Evolutionary conservation across 2,888 invertebrate genomes (phyloP).

Genomic region (Pristionchus japonicus): DNA sequence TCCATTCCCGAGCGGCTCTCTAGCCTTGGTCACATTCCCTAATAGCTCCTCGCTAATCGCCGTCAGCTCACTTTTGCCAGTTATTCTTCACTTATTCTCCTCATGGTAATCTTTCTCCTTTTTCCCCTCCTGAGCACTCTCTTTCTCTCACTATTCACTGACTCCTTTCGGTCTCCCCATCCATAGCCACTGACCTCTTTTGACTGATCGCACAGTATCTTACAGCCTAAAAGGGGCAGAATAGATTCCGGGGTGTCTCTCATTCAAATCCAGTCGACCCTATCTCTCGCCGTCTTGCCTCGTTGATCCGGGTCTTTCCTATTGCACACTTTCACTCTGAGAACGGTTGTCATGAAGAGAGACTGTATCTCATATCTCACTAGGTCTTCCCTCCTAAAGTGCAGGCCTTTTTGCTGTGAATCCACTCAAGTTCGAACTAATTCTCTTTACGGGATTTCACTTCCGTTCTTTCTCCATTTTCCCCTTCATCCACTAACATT

Average conservation of each 20-base stretch:
- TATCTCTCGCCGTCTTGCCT: background rate
- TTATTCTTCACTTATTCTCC: background rate
- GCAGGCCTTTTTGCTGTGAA: background rate
- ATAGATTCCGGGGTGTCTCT: background rate
- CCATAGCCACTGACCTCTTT: conserved; percentile 25
- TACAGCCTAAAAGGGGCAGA: conserved; percentile 20
- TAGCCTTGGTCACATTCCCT: background rate
- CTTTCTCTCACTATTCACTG: background rate
- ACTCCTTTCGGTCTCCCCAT: conserved; percentile 16
- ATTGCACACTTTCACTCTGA: background rate
- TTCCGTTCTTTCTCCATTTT: conserved; percentile 30
- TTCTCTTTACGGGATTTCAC: background rate
- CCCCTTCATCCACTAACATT: background rate
- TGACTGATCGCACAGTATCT: conserved; percentile 40
- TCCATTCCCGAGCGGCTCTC: background rate
- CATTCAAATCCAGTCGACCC: conserved; percentile 35
- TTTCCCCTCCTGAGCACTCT: background rate
- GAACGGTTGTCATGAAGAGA: background rate
- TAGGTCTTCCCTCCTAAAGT: background rate
- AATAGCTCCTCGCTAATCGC: background rate
- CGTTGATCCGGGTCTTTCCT: background rate
- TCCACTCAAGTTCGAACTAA: conserved; percentile 11
- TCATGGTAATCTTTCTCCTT: background rate
- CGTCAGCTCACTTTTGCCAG: background rate
- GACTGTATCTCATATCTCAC: background rate